Percentiles rank a stretch among this genome's conserved stretches.
These are phyloP conservation scores for Miniopterus natalensis DNA, from an alignment of 2,113 vertebrate genomes.

Conservation along the genomic window DNA sequence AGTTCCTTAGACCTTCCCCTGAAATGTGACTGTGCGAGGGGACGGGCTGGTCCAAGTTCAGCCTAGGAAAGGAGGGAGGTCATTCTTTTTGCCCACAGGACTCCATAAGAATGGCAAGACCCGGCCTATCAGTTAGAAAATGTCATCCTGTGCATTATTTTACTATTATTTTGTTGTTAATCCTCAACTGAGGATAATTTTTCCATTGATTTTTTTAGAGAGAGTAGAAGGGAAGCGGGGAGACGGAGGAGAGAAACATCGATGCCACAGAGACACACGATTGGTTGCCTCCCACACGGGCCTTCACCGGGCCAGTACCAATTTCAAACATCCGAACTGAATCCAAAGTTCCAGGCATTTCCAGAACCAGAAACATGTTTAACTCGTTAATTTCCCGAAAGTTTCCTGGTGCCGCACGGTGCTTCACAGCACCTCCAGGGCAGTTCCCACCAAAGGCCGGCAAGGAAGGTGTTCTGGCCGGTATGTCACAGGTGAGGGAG, in stretches of 20 bases:
- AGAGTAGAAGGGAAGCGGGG: no score
- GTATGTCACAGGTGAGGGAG: not conserved
- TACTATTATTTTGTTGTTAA: no score
- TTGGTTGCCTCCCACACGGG: no score
- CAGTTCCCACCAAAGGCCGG: not conserved
- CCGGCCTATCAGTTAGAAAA: not conserved
- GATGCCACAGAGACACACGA: no score
- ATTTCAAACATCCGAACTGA: not conserved
- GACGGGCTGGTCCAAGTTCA: not conserved
- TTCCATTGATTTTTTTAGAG: no score
- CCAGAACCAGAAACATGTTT: not conserved
- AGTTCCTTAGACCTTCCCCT: not conserved
- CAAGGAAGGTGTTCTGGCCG: not conserved
- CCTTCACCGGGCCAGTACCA: not conserved
- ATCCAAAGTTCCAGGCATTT: not conserved
- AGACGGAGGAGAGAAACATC: no score
- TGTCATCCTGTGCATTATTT: not conserved
- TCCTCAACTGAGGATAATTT: no score
- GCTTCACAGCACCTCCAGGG: not conserved
- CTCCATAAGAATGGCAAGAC: not conserved
- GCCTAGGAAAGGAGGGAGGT: not conserved
- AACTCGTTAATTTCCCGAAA: not conserved
- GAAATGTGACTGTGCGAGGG: not conserved
- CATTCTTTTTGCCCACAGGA: not conserved
- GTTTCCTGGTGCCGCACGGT: not conserved